Evolutionary conservation across 2,888 invertebrate genomes (phyloP).

Genomic region (Rhimphoctona megacephalus): DNA sequence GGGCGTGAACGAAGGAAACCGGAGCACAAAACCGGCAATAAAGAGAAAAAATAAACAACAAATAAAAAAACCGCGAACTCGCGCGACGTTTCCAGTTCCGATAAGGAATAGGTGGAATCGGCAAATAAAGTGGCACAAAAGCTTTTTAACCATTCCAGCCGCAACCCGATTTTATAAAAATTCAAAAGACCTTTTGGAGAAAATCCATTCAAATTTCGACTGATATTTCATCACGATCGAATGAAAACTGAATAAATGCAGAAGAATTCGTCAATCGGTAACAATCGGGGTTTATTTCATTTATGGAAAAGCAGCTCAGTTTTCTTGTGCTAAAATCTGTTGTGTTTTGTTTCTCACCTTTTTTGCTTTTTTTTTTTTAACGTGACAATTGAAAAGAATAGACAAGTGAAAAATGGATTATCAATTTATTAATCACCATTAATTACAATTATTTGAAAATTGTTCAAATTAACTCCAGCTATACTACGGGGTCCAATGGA

Average conservation of each 20-base stretch:
- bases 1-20: conserved; percentile 43
- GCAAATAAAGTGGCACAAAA: not conserved
- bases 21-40: conserved; percentile 40
- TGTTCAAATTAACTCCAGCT: too few species aligned
- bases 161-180: not conserved
- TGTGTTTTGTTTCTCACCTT: not conserved
- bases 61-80: not conserved
- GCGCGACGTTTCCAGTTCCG: conserved; percentile 44
- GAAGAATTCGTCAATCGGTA: too few species aligned
- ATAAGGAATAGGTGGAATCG: conserved; percentile 10
- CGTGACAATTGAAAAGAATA: too few species aligned
- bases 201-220: not conserved
- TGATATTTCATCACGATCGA: too few species aligned
- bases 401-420: too few species aligned
- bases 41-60: not conserved
- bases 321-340: not conserved
- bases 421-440: too few species aligned
- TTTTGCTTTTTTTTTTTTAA: not conserved
- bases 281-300: not conserved
- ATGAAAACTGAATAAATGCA: too few species aligned
- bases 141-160: not conserved
- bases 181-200: not conserved
- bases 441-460: too few species aligned
- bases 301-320: not conserved
- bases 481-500: too few species aligned